phyloP scores from a whole-genome alignment of 2,888 invertebrate genomes.

The Athalia circularis region DNA sequence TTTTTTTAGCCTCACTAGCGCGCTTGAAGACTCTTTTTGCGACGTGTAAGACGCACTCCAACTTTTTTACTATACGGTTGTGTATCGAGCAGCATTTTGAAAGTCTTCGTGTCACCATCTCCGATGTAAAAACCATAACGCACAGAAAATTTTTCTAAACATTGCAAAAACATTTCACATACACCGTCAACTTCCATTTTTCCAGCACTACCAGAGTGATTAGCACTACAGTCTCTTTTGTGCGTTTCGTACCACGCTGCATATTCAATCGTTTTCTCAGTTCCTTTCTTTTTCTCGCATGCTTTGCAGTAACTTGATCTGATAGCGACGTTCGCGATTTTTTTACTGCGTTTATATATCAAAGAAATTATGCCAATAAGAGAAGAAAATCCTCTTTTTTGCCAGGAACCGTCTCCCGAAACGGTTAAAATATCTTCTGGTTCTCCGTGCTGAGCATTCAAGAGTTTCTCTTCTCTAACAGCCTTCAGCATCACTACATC shows the following conservation, averaged over 20 bases:
- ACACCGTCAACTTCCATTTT: slow-evolving; percentile 49
- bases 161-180: slow-evolving; percentile 46
- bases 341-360: slow-evolving; percentile 50
- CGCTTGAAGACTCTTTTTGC: too few relatives aligned
- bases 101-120: too few relatives aligned
- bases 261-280: slow-evolving; percentile 41
- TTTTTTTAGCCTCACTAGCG: too few relatives aligned
- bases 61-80: too few relatives aligned
- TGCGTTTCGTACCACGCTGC: slow-evolving; percentile 45
- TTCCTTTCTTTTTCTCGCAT: slow-evolving; percentile 48
- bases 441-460: slow-evolving; percentile 53
- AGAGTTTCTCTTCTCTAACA: slow-evolving; percentile 49
- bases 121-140: too few relatives aligned
- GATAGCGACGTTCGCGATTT: slow-evolving; percentile 50
- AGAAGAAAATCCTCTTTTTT: slow-evolving; percentile 52
- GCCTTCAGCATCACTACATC: slow-evolving; percentile 48
- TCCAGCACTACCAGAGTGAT: slow-evolving; percentile 46
- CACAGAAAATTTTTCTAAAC: slow-evolving; percentile 47
- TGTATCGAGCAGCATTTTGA: too few relatives aligned
- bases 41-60: too few relatives aligned
- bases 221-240: slow-evolving; percentile 29
- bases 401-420: slow-evolving; percentile 51
- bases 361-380: slow-evolving; percentile 54
- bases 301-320: slow-evolving; percentile 50
- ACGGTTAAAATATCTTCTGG: slow-evolving; percentile 51